phyloP scores from a whole-genome alignment of 2,113 vertebrate genomes.

The Clarias batrachus region DNA sequence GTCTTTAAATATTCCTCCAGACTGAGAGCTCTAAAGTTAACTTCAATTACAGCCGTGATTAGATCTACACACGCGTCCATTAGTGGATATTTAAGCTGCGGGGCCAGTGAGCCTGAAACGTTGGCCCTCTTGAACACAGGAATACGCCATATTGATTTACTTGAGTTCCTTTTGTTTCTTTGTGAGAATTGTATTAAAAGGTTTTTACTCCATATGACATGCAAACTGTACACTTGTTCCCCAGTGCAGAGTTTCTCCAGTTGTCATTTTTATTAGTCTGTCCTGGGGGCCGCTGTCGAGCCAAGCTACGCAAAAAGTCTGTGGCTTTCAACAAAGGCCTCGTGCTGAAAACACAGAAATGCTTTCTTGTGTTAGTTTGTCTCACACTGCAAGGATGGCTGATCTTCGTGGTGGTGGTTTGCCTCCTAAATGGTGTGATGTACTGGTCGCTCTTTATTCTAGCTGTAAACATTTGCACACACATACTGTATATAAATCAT shows the following conservation, averaged over 20 bases:
- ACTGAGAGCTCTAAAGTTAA: conserved; percentile 79
- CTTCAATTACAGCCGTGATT: conserved; percentile 77
- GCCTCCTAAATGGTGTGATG: neutral
- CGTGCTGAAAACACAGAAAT: neutral
- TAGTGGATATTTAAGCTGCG: conserved; percentile 77
- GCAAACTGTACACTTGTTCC: conserved; percentile 44
- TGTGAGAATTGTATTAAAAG: conserved; percentile 42
- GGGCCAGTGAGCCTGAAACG: conserved; percentile 53
- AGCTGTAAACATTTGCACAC: conserved; percentile 11
- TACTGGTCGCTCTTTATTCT: neutral
- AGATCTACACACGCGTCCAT: conserved; percentile 76
- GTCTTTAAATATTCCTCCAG: conserved; percentile 77
- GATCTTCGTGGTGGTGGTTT: neutral
- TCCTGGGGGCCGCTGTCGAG: neutral
- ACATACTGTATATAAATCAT: neutral
- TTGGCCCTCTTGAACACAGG: conserved; percentile 56
- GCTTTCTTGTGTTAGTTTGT: neutral
- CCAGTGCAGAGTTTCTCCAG: conserved; percentile 28
- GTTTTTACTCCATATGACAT: conserved; percentile 40
- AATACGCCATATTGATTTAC: conserved; percentile 62
- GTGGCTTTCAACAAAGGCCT: conserved; percentile 9
- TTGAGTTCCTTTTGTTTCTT: conserved; percentile 38
- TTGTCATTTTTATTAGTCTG: neutral
- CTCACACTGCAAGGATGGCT: neutral
- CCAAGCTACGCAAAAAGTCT: neutral